Evolutionary conservation across 2,888 invertebrate species (phyloP).

Genomic region (Chrysolina americana): DNA sequence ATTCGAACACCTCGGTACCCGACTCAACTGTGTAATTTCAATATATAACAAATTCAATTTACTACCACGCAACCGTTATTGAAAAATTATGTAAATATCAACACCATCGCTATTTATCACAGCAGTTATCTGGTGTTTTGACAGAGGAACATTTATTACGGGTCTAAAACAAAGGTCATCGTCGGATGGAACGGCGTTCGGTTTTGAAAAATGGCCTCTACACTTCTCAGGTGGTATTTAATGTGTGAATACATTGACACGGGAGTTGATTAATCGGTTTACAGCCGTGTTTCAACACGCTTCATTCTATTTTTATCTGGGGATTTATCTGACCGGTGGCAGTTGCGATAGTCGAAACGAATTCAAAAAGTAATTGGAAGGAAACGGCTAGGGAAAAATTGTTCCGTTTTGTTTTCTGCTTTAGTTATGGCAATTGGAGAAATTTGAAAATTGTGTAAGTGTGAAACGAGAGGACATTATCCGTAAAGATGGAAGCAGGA

Average conservation of each 20-base stretch:
- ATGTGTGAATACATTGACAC: constrained; percentile 49
- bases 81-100: constrained; percentile 45
- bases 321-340: constrained; percentile 39
- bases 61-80: constrained; percentile 23
- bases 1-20: neutral
- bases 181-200: constrained; percentile 28
- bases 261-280: constrained; percentile 45
- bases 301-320: constrained; percentile 49
- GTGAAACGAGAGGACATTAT: neutral
- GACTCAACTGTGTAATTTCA: constrained; percentile 9
- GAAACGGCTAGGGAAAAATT: neutral
- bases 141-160: constrained; percentile 44
- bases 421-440: neutral
- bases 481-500: no score
- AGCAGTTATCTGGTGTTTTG: constrained; percentile 34
- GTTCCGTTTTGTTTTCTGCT: neutral
- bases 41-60: constrained; percentile 22
- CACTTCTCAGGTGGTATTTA: constrained; percentile 40
- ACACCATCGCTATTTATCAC: constrained; percentile 40
- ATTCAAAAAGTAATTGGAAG: constrained; percentile 23
- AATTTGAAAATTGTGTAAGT: no score
- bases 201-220: constrained; percentile 43
- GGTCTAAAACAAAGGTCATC: constrained; percentile 42
- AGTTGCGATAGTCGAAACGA: constrained; percentile 24
- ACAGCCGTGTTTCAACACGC: constrained; percentile 38